phyloP scores from a whole-genome alignment of 2,797 vertebrate species.

The Anguilla megastoma region DNA sequence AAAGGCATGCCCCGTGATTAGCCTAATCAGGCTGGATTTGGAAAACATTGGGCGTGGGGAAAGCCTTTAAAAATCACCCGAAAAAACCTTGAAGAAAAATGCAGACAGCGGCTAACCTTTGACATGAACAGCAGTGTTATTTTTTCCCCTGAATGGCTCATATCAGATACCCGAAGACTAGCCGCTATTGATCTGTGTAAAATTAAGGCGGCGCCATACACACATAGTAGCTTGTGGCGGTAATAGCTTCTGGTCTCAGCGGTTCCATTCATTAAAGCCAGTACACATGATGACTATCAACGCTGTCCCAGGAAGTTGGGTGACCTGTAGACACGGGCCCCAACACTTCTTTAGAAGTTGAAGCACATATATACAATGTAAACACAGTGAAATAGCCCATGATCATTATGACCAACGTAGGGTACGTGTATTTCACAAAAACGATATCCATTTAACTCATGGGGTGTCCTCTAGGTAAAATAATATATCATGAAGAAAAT shows the following conservation, averaged over 20 bases:
- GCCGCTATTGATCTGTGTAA: slow-evolving; percentile 60
- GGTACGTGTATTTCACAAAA: neutral
- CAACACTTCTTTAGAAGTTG: neutral
- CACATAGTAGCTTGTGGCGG: slow-evolving; percentile 54
- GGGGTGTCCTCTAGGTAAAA: neutral
- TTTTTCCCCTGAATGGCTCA: slow-evolving; percentile 33
- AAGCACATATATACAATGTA: neutral
- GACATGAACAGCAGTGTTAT: slow-evolving; percentile 45
- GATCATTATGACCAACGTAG: neutral
- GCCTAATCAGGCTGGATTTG: slow-evolving; percentile 64
- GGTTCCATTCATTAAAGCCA: slow-evolving; percentile 1
- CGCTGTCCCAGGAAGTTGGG: neutral
- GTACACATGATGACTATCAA: slow-evolving; percentile 4
- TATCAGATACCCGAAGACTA: slow-evolving; percentile 58
- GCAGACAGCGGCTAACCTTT: slow-evolving; percentile 51
- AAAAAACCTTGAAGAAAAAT: slow-evolving; percentile 55
- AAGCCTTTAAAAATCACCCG: slow-evolving; percentile 69
- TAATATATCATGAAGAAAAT: neutral
- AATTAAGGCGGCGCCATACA: slow-evolving; percentile 48
- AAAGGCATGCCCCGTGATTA: slow-evolving; percentile 68
- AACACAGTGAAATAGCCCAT: neutral
- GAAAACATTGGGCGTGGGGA: slow-evolving; percentile 48
- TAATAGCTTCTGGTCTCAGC: slow-evolving; percentile 51
- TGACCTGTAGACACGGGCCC: neutral
- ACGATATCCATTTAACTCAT: neutral